Percentiles rank a stretch among this genome's conserved stretches.
phyloP scores from a whole-genome alignment of 1,140 invertebrate genomes.

The Brachionus koreanus region DNA sequence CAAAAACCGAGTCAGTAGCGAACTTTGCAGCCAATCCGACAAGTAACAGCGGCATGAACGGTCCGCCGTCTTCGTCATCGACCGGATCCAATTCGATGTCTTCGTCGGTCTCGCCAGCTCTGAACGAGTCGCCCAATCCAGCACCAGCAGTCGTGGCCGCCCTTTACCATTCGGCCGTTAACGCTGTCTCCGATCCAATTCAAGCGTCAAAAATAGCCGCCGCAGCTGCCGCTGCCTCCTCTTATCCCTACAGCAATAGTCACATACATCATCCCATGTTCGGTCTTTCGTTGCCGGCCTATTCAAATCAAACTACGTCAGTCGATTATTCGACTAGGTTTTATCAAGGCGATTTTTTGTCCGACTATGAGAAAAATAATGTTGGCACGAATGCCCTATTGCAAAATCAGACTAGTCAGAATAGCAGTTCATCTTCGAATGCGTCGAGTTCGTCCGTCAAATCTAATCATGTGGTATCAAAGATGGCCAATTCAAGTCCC shows the following conservation, averaged over 20 bases:
- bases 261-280: slow-evolving; percentile 40
- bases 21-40: background rate
- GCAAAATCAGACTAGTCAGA: slow-evolving; percentile 30
- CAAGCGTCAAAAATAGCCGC: slow-evolving; percentile 23
- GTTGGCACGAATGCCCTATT: background rate
- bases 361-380: background rate
- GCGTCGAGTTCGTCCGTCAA: slow-evolving; percentile 30
- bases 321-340: slow-evolving; percentile 7
- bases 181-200: slow-evolving; percentile 25
- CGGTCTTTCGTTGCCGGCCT: background rate
- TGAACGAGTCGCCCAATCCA: slow-evolving; percentile 7
- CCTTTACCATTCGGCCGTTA: slow-evolving; percentile 31
- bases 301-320: background rate
- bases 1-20: background rate
- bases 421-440: slow-evolving; percentile 29
- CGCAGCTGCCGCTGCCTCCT: background rate
- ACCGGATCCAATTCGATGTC: background rate
- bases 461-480: background rate
- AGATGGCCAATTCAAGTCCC: background rate
- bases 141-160: slow-evolving; percentile 18
- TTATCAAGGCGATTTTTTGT: slow-evolving; percentile 32
- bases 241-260: slow-evolving; percentile 20
- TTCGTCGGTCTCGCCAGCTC: slow-evolving; percentile 12
- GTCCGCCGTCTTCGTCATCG: slow-evolving; percentile 33
- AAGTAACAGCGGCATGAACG: background rate